Percentiles rank a stretch among this genome's conserved stretches.
These are phyloP conservation scores for Penaeus japonicus DNA, from an alignment of 1,140 invertebrate species.

Conservation along the genomic window DNA sequence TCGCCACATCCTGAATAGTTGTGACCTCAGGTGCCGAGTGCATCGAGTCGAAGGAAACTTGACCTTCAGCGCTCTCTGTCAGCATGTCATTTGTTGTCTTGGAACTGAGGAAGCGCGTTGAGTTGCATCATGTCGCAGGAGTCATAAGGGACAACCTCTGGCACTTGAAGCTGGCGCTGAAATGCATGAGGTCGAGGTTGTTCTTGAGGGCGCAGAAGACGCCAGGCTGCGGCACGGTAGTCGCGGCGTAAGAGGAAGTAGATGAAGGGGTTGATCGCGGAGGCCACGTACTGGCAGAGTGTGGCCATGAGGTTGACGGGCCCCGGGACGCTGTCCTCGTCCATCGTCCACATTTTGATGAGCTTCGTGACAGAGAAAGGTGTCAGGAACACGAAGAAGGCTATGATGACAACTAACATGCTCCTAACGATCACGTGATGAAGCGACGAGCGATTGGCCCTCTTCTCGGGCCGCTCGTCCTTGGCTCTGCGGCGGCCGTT, in stretches of 20 bases:
- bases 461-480: neutral
- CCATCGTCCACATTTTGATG: conserved; percentile 61
- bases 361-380: conserved; percentile 65
- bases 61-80: too few species aligned
- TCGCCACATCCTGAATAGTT: too few species aligned
- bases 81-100: too few species aligned
- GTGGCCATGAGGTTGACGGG: conserved; percentile 62
- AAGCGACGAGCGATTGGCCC: neutral
- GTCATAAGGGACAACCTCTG: too few species aligned
- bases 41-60: too few species aligned
- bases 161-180: too few species aligned
- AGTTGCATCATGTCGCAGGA: too few species aligned
- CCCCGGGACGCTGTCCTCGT: conserved; percentile 60
- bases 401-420: conserved; percentile 62
- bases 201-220: neutral
- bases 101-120: too few species aligned
- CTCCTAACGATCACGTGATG: conserved; percentile 60
- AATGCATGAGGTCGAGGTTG: too few species aligned
- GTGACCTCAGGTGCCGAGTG: too few species aligned
- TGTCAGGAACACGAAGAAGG: conserved; percentile 64
- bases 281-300: conserved; percentile 62
- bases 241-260: conserved; percentile 64
- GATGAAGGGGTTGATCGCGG: conserved; percentile 64
- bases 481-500: too few species aligned
- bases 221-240: conserved; percentile 56